Evolutionary conservation across 2,797 vertebrate species (phyloP), one percentile per base, ranked within the genome.

Genomic region (Leptatherina wallacei): DNA sequence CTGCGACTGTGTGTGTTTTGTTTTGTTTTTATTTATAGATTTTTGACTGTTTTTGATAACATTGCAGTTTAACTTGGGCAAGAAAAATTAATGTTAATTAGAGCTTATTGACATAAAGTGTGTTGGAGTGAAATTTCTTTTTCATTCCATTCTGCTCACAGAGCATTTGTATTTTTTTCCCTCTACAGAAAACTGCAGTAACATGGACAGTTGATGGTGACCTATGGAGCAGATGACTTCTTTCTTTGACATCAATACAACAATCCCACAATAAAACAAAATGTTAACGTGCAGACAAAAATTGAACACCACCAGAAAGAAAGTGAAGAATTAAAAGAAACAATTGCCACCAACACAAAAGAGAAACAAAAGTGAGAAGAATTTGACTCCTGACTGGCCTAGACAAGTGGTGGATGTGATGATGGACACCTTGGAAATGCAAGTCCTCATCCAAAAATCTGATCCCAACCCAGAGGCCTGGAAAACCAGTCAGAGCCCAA

Each of bases 191-290:
- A 98, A 97, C 95, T 96, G 96, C 97, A 98, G 96, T 95, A 98
- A 96, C 91, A 99, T 99, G 98, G 97, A 99, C 96, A 99, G 98
- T 98, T 99, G 98, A 99, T 98, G 96, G 96, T 95, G 94, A 96
- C 93, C 95, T 47, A 91, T 77, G 92, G 95, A 96, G 93, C 93
- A 92, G 96, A 96, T 94, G 94, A 96, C 95, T 92, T 95, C 94
- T 88, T 84, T 91, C 80, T 83, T 69, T 78, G 85, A 90, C 82
- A 84, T 83, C 81, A 89, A 91, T 81, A 94, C 83, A 82, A 88
- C 82, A 88, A 89, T 80, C 95, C 95, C 94, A 95, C 93, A 73
- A 52, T 79, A 71, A 82, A 94, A 78, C 82, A 90, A 96, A 95
- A 89, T 78, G 69, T n/a, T 68, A 82, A 88, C 30, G 73, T 88